phyloP scores from a whole-genome alignment of 2,888 invertebrate genomes.

The Phyto melanocephala region DNA sequence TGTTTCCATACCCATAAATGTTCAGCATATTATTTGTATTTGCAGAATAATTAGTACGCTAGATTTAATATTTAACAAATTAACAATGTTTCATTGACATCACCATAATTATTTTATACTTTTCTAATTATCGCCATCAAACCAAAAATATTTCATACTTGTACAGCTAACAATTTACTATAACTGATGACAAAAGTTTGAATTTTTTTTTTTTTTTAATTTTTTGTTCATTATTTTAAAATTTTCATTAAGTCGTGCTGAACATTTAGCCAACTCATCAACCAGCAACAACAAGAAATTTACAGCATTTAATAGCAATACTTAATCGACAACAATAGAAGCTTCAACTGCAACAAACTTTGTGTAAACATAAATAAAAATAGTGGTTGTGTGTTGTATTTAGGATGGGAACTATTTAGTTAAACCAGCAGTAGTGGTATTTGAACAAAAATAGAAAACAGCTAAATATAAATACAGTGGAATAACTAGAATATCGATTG shows the following conservation, averaged over 20 bases:
- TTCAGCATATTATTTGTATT: background rate
- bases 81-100: conserved; percentile 23
- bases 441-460: background rate
- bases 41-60: conserved; percentile 26
- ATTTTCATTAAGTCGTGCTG: conserved; percentile 36
- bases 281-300: background rate
- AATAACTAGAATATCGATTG: background rate
- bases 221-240: conserved; percentile 3
- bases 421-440: no score
- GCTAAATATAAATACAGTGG: background rate
- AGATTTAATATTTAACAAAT: conserved; percentile 45
- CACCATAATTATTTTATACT: background rate
- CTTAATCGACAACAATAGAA: conserved; percentile 22
- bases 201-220: background rate
- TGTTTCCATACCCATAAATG: no score
- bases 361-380: background rate
- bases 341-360: background rate
- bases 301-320: conserved; percentile 23
- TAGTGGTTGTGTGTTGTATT: no score
- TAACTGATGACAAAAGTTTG: conserved; percentile 3
- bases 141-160: background rate
- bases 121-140: background rate
- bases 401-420: no score
- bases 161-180: background rate
- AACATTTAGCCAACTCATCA: background rate